phyloP scores from a whole-genome alignment of 1,140 invertebrate species.

The Amyelois transitella region DNA sequence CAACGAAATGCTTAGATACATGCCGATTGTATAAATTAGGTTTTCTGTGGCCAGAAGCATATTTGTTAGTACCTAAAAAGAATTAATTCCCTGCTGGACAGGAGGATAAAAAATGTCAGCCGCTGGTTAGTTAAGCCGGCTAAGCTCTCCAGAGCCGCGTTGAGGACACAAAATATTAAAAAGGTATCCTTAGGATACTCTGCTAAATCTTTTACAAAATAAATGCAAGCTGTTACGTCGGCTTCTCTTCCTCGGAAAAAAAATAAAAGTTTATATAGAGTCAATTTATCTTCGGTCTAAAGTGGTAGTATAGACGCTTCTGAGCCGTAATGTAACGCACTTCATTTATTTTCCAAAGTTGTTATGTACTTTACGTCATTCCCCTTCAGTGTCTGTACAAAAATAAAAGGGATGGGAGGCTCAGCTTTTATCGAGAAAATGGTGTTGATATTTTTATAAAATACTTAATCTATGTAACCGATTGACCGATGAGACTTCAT shows the following conservation, averaged over 20 bases:
- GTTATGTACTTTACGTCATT: not conserved
- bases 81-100: too few relatives aligned
- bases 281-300: slow-evolving; percentile 25
- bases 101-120: too few relatives aligned
- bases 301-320: slow-evolving; percentile 11
- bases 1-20: too few relatives aligned
- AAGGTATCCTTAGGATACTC: not conserved
- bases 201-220: slow-evolving; percentile 30
- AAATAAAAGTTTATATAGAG: slow-evolving; percentile 29
- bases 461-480: too few relatives aligned
- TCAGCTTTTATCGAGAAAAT: too few relatives aligned
- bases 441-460: too few relatives aligned
- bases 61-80: too few relatives aligned
- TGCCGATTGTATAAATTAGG: too few relatives aligned
- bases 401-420: not conserved
- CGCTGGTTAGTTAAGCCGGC: too few relatives aligned
- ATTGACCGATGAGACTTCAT: too few relatives aligned
- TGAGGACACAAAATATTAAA: not conserved
- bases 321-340: slow-evolving; percentile 9
- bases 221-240: slow-evolving; percentile 35
- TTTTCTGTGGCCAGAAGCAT: too few relatives aligned
- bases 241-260: slow-evolving; percentile 8
- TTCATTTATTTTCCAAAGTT: slow-evolving; percentile 10
- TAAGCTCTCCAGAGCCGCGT: not conserved
- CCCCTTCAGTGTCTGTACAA: not conserved